Evolutionary conservation across 2,113 vertebrate genomes (phyloP).

Genomic region (Trogon surrucura): DNA sequence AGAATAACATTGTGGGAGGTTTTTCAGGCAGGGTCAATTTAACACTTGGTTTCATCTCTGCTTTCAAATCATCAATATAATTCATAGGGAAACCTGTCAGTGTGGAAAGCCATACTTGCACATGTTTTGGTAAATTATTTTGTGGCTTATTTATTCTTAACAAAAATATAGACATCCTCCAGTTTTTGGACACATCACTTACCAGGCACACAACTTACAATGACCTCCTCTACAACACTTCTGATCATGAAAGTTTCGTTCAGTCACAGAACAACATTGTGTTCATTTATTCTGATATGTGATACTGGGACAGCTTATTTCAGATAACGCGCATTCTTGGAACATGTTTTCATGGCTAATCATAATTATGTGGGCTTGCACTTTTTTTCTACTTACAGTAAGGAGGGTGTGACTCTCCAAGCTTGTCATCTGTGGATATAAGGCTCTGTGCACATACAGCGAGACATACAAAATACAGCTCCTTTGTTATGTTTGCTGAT

Average conservation of each 20-base stretch:
- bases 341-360: neutral
- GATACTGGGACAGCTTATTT: neutral
- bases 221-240: neutral
- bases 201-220: neutral
- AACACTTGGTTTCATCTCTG: conserved; percentile 9
- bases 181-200: neutral
- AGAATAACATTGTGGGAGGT: neutral
- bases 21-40: conserved; percentile 34
- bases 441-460: neutral
- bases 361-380: neutral
- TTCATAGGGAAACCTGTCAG: neutral
- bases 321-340: neutral
- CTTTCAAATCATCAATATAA: neutral
- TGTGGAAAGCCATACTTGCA: neutral
- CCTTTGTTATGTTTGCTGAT: neutral
- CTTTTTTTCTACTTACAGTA: neutral
- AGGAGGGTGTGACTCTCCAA: neutral
- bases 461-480: neutral
- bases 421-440: neutral
- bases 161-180: neutral
- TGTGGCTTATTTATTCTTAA: neutral
- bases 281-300: neutral
- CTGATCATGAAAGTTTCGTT: rapidly evolving
- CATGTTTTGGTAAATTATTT: neutral
- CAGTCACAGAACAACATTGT: neutral